Evolutionary conservation across 2,797 vertebrate species (phyloP).

Genomic region (Trachurus trachurus): DNA sequence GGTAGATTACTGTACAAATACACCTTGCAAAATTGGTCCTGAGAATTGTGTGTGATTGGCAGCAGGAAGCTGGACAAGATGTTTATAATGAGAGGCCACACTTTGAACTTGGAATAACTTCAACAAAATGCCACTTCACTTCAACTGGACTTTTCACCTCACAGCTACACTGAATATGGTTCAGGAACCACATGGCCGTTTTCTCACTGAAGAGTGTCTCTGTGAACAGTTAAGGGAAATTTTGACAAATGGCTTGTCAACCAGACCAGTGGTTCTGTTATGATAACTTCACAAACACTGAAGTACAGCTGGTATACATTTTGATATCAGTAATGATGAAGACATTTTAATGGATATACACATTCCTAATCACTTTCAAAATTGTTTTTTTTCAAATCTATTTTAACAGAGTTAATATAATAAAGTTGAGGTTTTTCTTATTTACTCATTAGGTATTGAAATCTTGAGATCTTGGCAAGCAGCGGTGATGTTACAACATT

Average conservation of each 20-base stretch:
- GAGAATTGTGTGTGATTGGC: background rate
- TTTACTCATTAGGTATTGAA: too few relatives aligned
- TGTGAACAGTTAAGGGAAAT: too few relatives aligned
- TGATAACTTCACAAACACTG: background rate
- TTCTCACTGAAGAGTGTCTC: background rate
- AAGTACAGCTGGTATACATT: too few relatives aligned
- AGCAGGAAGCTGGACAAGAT: background rate
- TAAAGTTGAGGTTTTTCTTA: too few relatives aligned
- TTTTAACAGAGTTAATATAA: too few relatives aligned
- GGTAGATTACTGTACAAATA: background rate
- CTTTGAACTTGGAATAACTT: background rate
- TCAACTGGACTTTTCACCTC: background rate
- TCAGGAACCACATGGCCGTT: background rate
- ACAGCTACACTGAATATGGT: background rate
- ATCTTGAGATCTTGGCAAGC: too few relatives aligned
- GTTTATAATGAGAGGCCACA: background rate
- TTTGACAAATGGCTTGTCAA: too few relatives aligned
- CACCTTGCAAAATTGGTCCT: background rate
- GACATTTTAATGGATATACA: too few relatives aligned
- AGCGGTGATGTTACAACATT: too few relatives aligned
- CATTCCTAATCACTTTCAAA: too few relatives aligned
- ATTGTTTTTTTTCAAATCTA: too few relatives aligned
- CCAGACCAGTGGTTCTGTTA: background rate
- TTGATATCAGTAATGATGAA: too few relatives aligned
- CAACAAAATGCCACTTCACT: background rate